Percentiles rank a stretch among this genome's conserved stretches.
phyloP scores from a whole-genome alignment of 2,113 vertebrate genomes.

The Raja brachyura region DNA sequence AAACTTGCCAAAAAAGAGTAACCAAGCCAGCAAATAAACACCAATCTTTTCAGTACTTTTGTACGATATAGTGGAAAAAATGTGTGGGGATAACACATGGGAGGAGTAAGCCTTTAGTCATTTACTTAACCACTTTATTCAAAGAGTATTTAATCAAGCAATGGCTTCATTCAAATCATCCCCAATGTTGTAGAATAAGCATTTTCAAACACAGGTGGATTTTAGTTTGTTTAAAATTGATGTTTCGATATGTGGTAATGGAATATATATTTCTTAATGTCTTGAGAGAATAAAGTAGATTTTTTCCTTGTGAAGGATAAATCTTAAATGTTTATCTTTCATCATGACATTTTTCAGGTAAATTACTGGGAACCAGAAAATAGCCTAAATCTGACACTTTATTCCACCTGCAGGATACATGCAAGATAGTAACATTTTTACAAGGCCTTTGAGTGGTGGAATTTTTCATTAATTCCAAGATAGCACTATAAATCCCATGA shows the following conservation, averaged over 20 bases:
- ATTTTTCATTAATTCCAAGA: background rate
- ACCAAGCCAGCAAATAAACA: constrained; percentile 6
- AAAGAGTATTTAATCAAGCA: constrained; percentile 4
- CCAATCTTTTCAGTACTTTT: background rate
- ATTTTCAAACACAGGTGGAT: constrained; percentile 2
- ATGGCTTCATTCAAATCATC: background rate
- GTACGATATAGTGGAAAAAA: background rate
- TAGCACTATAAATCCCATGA: background rate
- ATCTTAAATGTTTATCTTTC: background rate
- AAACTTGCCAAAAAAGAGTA: background rate
- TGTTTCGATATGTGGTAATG: background rate
- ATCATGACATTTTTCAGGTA: background rate
- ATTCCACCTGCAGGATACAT: background rate
- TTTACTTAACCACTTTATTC: constrained; percentile 20
- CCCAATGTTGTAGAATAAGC: background rate
- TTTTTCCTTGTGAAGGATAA: background rate
- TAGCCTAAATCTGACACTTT: background rate
- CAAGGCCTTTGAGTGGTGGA: background rate
- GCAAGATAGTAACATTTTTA: background rate
- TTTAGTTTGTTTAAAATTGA: constrained; percentile 4
- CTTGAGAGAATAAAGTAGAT: background rate
- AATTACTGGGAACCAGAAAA: background rate
- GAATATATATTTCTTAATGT: constrained; percentile 9
- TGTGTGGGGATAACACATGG: background rate
- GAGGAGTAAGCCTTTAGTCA: background rate